Evolutionary conservation across 2,888 invertebrate genomes (phyloP), one percentile per base, ranked within the genome.

Genomic region (Neocrepidodera transversa): DNA sequence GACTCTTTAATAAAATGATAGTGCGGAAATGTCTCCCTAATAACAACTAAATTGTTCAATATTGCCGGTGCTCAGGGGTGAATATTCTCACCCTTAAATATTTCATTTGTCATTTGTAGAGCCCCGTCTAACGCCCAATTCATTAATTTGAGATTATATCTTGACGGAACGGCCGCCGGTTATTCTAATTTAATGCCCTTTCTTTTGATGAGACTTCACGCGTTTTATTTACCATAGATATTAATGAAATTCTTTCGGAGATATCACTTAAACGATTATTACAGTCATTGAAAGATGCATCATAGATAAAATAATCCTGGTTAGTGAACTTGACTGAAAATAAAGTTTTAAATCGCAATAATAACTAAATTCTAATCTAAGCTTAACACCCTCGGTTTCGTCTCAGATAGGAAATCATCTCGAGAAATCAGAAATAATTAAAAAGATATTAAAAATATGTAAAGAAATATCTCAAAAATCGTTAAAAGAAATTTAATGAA

Each of bases 1-100:
- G n/a, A n/a, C 32, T 32, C 32, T 32, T 4, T 13, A 32, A 32
- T 32, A 32, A 32, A 32, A 13, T 38, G 50, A 60, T 52, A 49
- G 52, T 51, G 28, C 47, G 51, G 55, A 56, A 55, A 54, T 60
- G 59, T 57, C 61, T 52, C 64, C 64, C 64, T 64, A 59, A 64
- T 64, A 58, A 60, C 43, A 42, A 56, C 51, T 68, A 70, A 69
- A 67, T 68, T 65, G 68, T 65, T 62, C 68, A 70, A 68, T 70
- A 70, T 70, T 68, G 68, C 63, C 58, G 51, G 38, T 14, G 16
- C 38, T 17, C 62, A 62, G 66, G 68, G 68, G 64, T 62, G 65
- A 28, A 63, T 62, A 68, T 65, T 64, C 63, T 65, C 69, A 66
- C 69, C 69, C 69, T 65, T 66, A 64, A 64, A 67, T 66, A 67